These are phyloP conservation scores for Athene cunicularia DNA, from an alignment of 2,113 vertebrate species.

Conservation along the genomic window DNA sequence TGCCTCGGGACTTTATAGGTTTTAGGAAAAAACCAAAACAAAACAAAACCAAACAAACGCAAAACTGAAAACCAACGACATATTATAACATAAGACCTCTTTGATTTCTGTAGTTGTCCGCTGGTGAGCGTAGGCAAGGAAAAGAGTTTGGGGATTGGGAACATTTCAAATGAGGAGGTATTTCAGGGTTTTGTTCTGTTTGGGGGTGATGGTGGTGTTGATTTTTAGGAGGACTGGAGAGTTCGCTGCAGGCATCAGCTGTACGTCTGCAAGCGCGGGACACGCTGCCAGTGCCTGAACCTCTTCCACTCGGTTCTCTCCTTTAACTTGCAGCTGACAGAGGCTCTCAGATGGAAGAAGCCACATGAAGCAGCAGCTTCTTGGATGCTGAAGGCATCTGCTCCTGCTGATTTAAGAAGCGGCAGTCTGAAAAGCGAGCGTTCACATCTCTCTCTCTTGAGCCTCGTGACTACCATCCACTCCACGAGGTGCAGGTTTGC, in stretches of 20 bases:
- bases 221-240: neutral
- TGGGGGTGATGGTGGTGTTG: neutral
- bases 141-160: neutral
- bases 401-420: neutral
- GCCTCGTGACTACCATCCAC: neutral
- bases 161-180: neutral
- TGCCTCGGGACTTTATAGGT: neutral
- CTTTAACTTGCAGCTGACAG: neutral
- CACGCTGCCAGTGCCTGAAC: neutral
- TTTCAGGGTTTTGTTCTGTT: neutral
- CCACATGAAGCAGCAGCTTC: neutral
- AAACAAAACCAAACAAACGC: too few relatives aligned
- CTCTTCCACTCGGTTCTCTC: neutral
- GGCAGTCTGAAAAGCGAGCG: accelerated
- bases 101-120: neutral
- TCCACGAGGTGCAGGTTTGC: neutral
- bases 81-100: neutral
- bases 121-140: neutral
- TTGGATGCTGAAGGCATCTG: neutral
- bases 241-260: neutral
- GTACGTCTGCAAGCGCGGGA: neutral
- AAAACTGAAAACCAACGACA: neutral
- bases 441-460: neutral
- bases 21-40: neutral
- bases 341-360: neutral